These are phyloP conservation scores for Pterocles orientalis DNA, from an alignment of 2,113 vertebrate genomes.

Conservation along the genomic window DNA sequence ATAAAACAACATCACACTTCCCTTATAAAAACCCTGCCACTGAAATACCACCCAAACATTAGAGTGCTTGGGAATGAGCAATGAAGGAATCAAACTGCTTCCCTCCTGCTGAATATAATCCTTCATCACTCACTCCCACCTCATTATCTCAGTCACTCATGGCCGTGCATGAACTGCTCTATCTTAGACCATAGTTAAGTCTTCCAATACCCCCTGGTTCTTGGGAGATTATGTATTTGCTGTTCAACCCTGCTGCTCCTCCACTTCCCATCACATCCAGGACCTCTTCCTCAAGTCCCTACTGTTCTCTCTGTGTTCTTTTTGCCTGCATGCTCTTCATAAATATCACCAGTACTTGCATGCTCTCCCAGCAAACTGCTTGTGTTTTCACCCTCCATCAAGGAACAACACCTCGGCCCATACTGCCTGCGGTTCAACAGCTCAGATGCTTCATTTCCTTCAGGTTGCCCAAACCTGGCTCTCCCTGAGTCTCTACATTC, in stretches of 20 bases:
- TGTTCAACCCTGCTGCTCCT: not conserved
- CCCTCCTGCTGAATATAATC: slow-evolving; percentile 30
- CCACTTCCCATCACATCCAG: not conserved
- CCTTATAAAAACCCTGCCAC: slow-evolving; percentile 44
- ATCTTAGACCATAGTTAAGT: not conserved
- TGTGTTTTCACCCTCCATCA: not conserved
- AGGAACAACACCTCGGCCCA: not conserved
- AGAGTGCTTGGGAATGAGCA: slow-evolving; percentile 49
- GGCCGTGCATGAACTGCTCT: not conserved
- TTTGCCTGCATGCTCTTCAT: not conserved
- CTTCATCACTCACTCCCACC: slow-evolving; percentile 64
- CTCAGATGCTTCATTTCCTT: not conserved
- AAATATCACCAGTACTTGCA: not conserved
- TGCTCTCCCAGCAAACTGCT: not conserved
- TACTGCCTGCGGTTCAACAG: not conserved
- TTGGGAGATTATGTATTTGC: not conserved
- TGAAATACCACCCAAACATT: slow-evolving; percentile 59
- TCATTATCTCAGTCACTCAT: slow-evolving; percentile 5
- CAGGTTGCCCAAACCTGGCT: not conserved
- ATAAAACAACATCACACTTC: slow-evolving; percentile 59
- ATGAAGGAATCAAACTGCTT: slow-evolving; percentile 27
- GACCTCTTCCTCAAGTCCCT: not conserved
- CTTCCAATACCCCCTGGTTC: not conserved
- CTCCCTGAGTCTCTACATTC: not conserved
- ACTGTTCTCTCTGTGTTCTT: not conserved